A percentile compares a stretch with the other conserved stretches of the same genome.
Evolutionary conservation across 2,113 vertebrate species (phyloP).

Genomic region (Aphyosemion australe): DNA sequence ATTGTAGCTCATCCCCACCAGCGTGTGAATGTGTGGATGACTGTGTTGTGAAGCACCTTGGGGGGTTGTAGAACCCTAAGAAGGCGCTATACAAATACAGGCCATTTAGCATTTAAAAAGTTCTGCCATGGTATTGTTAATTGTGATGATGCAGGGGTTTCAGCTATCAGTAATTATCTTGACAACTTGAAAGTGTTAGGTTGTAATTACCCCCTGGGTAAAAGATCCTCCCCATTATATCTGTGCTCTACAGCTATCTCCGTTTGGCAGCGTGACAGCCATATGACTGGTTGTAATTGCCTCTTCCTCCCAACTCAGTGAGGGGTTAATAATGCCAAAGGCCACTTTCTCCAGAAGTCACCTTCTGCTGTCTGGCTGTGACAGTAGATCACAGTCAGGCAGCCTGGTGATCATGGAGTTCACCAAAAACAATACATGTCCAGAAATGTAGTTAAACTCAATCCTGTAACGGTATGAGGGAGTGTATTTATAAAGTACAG

Average conservation of each 20-base stretch:
- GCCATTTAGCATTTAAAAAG: background rate
- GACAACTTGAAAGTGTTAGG: background rate
- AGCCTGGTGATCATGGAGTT: background rate
- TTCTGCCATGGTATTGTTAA: background rate
- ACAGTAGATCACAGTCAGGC: slow-evolving; percentile 37
- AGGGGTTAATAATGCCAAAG: slow-evolving; percentile 67
- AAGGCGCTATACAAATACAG: too few relatives aligned
- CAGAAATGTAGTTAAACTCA: slow-evolving; percentile 9
- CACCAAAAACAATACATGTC: slow-evolving; percentile 3
- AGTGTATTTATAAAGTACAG: background rate
- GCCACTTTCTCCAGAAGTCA: slow-evolving; percentile 44
- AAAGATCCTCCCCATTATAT: slow-evolving; percentile 4
- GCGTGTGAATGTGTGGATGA: too few relatives aligned
- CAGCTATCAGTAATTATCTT: slow-evolving; percentile 7
- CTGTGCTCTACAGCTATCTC: slow-evolving; percentile 18
- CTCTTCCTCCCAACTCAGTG: slow-evolving; percentile 42
- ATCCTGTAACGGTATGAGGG: slow-evolving; percentile 3
- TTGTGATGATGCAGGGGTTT: background rate
- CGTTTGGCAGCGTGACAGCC: slow-evolving; percentile 50
- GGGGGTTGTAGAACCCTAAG: too few relatives aligned
- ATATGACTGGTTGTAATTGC: slow-evolving; percentile 65
- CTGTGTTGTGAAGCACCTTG: too few relatives aligned
- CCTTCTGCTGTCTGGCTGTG: slow-evolving; percentile 39
- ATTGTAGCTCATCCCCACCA: too few relatives aligned
- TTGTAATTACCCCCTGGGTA: slow-evolving; percentile 19